Conservation (phyloP, 2,113 vertebrate genomes). For the Dromas ardeola region DNA sequence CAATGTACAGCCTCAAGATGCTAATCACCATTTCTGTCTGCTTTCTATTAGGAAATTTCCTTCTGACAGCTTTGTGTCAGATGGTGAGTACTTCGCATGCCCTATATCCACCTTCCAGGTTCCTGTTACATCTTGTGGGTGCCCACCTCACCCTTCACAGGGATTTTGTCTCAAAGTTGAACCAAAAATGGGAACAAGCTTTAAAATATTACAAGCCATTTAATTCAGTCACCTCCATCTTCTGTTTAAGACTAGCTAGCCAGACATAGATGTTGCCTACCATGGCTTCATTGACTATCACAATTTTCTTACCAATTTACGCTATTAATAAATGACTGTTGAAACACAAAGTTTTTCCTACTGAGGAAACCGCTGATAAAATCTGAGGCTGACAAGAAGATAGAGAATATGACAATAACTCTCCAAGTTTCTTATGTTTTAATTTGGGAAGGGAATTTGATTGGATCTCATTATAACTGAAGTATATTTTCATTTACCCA, state of each 20-base stretch:
- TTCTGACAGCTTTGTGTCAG: neutral
- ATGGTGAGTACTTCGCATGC: rapidly evolving
- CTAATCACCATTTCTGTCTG: neutral
- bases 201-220: neutral
- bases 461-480: neutral
- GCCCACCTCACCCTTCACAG: neutral
- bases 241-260: neutral
- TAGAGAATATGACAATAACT: neutral
- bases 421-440: neutral
- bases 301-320: neutral
- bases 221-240: neutral
- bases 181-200: neutral
- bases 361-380: neutral
- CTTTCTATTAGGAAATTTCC: neutral
- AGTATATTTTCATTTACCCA: neutral
- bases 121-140: neutral
- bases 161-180: neutral
- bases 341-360: neutral
- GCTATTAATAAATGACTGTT: neutral
- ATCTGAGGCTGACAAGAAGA: neutral
- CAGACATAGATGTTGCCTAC: neutral
- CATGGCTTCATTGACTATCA: neutral
- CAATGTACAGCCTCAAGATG: neutral
- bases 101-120: neutral
- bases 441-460: neutral